Base-by-base conservation (phyloP, 30 jellyfish, hydroid and myxozoan genomes). In the Aurelia coerulea region DNA sequence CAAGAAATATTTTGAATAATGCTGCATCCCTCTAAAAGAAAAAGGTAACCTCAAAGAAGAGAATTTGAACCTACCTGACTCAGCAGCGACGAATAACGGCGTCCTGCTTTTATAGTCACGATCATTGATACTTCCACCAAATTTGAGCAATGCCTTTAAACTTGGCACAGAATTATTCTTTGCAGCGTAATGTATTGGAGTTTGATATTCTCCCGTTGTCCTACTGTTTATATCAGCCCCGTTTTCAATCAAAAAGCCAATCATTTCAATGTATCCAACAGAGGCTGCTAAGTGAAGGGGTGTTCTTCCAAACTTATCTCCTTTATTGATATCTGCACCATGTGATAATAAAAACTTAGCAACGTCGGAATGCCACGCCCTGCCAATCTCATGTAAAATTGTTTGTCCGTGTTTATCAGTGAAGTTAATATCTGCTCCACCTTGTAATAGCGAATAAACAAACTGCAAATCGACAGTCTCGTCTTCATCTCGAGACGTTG, bases 61-160 rank as follows among this genome's bases (percentile, higher is more conserved):
- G 62, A 14, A 11, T 15, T 8, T 14, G 50, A 3, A 13, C 92
- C 10, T 66, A 90, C 97, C 97, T 19, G 95, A 74, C 58, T 90
- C 97, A 39, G 97, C 97, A 51, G 97, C 97, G 42, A 90, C 97
- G 84, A 90, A 90, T 80, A 90, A 59, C 15, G 97, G 97, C 60
- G 97, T 90, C 70, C 97, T 65, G 71, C 81, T 80, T 51, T 90
- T 90, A 80, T 90, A 90, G 53, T 90, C 97, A 34, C 97, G 78
- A 71, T 90, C 97, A 70, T 84, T 90, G 32, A 90, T 90, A 63
- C 88, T 83, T 8, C 92, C 97, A 10, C 97, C 95, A 6, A 16
- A 80, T 65, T 84, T 90, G 49, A 90, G 17, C 76, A 90, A 46
- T 1, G 79, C 80, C 74, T 90, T 65, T 68, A 90, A 69, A 29